phyloP scores from a whole-genome alignment of 2,888 invertebrate species.

The Drosophila anceps region DNA sequence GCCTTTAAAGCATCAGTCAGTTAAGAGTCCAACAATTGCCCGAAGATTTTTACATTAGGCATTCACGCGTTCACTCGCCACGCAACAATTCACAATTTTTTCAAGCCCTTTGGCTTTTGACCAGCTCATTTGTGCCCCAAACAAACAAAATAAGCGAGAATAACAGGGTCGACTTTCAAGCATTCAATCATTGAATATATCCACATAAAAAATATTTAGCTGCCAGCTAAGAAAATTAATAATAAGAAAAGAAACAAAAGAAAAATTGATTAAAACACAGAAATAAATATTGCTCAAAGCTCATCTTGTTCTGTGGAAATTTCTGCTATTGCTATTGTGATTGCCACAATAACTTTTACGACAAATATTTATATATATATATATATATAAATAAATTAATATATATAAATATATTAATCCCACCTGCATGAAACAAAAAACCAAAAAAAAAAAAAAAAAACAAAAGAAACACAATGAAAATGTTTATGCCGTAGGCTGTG shows the following conservation, averaged over 20 bases:
- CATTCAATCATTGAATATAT: slow-evolving; percentile 15
- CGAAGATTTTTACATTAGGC: neutral
- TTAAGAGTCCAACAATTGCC: neutral
- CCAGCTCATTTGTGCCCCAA: slow-evolving; percentile 26
- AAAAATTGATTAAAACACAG: slow-evolving; percentile 11
- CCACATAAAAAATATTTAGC: neutral
- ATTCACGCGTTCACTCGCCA: slow-evolving; percentile 9
- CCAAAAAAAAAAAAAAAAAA: neutral
- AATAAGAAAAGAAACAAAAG: neutral
- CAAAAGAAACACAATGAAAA: slow-evolving; percentile 2
- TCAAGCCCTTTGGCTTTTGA: neutral
- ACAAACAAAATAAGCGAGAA: too few species aligned
- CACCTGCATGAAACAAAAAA: neutral
- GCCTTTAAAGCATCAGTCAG: neutral
- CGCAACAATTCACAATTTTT: neutral
- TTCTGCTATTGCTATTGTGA: slow-evolving; percentile 11
- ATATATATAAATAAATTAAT: neutral
- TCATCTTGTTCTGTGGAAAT: neutral
- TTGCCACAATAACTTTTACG: slow-evolving; percentile 39
- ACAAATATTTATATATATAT: neutral
- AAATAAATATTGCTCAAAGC: slow-evolving; percentile 1
- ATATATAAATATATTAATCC: neutral
- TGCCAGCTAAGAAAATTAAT: neutral
- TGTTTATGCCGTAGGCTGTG: slow-evolving; percentile 20
- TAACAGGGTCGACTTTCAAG: too few species aligned